Conservation (phyloP, 2,888 invertebrate species). For the Lasius fuliginosus region DNA sequence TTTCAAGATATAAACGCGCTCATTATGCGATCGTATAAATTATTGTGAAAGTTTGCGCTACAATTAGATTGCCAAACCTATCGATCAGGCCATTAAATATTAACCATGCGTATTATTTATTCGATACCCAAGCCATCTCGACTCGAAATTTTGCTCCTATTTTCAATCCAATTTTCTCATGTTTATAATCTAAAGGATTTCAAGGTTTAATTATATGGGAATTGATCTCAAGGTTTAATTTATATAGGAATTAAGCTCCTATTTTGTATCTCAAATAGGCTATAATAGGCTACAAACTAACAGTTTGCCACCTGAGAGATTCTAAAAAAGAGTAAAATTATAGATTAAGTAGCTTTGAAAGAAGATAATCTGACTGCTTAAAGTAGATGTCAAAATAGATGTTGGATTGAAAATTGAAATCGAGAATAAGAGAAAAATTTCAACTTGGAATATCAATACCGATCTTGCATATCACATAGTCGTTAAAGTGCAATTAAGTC, state of each 20-base stretch:
- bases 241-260: background rate
- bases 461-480: slow-evolving; percentile 39
- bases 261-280: background rate
- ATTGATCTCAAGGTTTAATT: background rate
- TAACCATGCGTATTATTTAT: slow-evolving; percentile 54
- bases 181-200: background rate
- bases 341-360: background rate
- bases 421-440: background rate
- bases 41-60: background rate
- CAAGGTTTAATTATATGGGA: background rate
- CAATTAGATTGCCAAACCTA: slow-evolving; percentile 45
- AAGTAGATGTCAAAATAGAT: background rate
- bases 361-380: background rate
- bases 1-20: slow-evolving; percentile 9
- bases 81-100: slow-evolving; percentile 65
- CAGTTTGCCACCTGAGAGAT: background rate
- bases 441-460: slow-evolving; percentile 38
- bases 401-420: background rate
- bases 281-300: background rate
- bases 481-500: slow-evolving; percentile 58
- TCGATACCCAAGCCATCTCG: slow-evolving; percentile 35
- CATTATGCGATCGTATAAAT: background rate
- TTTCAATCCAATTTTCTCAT: background rate
- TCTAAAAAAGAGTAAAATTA: background rate
- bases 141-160: background rate